Evolutionary conservation across 2,797 vertebrate species (phyloP), one percentile per base, ranked within the genome.

Genomic region (Ceryle rudis): DNA sequence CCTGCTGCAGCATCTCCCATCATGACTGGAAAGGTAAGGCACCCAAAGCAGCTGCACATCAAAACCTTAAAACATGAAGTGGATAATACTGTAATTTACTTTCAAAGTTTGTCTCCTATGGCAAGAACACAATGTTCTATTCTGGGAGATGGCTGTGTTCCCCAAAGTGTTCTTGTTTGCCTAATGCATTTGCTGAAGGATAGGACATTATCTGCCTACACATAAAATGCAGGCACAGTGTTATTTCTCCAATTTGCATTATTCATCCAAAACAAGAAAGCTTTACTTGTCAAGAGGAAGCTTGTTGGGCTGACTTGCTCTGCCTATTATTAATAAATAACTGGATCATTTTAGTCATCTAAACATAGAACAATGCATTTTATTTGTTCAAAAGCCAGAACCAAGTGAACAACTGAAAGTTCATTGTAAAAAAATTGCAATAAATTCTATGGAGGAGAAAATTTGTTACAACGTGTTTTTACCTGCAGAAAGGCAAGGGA

Each of bases 161-260:
- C 79, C 42, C 78, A 64, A 83, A 57, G 71, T 71, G 73, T 60
- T 91, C 78, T 81, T 31, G 4, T 95, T 89, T 84, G 77, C 51
- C 73, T 95, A 94, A 95, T 95, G 86, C 89, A 90, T 84, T 91
- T 92, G 64, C 86, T 91, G 92, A 95, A 73, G 44, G 73, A 85
- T 16, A 39, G 94, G 69, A 81, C 44, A 55, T 95, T 93, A 84
- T 74, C 95, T 91, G 55, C 93, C 93, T 75, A 88, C 29, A 0
- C 75, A 79, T 64, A 94, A 92, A 97, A 91, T 73, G 75, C 90
- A 55, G 47, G 11, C 92, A 57, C 3, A 0, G 49, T 91, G 67
- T 89, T 95, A 81, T 74, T 93, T 86, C 91, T 94, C 61, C 67
- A 79, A 67, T 84, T 90, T 92, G 51, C 75, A 95, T 93, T 94